Conservation (phyloP, 2,113 vertebrate species). For the Indicator indicator region DNA sequence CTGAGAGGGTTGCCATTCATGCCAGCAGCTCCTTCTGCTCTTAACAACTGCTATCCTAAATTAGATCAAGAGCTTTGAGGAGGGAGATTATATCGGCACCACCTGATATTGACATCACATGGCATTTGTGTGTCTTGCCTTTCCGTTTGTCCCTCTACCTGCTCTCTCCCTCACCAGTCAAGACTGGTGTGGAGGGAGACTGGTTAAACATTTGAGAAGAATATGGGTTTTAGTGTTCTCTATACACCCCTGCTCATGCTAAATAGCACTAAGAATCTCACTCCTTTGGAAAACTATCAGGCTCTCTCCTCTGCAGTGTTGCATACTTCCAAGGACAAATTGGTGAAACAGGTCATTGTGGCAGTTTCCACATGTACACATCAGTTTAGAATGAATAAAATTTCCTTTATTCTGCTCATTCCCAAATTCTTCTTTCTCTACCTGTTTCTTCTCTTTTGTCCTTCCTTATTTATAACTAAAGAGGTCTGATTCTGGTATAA, state of each 20-base stretch:
- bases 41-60: conserved; percentile 79
- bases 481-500: neutral
- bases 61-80: conserved; percentile 64
- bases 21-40: conserved; percentile 80
- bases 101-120: neutral
- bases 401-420: neutral
- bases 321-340: neutral
- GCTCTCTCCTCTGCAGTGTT: accelerated
- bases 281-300: neutral
- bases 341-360: neutral
- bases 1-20: conserved; percentile 36
- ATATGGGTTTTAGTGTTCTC: neutral
- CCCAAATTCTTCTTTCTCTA: neutral
- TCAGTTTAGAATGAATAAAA: neutral
- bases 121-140: neutral
- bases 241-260: neutral
- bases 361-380: neutral
- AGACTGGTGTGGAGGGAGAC: neutral
- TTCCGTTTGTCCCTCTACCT: neutral
- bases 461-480: neutral
- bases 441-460: neutral
- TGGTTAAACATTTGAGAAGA: neutral
- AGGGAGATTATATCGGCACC: conserved; percentile 46
- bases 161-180: accelerated
- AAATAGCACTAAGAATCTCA: neutral